These are phyloP conservation scores for Sebastes oblongus DNA, from an alignment of 2,797 vertebrate genomes.

Conservation along the genomic window DNA sequence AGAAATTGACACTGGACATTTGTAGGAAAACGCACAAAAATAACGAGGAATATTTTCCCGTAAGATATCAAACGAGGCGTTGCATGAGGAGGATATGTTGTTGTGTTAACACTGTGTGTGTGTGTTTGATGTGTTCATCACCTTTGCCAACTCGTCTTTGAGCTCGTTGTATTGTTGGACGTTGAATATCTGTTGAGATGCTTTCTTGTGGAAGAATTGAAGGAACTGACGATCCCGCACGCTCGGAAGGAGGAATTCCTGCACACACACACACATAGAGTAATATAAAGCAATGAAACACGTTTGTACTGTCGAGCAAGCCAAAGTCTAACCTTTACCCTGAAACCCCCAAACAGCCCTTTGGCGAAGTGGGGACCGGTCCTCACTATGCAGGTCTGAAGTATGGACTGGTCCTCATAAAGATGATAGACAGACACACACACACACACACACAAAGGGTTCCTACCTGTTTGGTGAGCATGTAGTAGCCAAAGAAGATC, in stretches of 20 bases:
- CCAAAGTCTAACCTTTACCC: background rate
- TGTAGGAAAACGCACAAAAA: too few species aligned
- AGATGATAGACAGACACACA: background rate
- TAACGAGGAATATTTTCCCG: too few species aligned
- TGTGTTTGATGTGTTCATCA: conserved; percentile 25
- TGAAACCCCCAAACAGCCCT: background rate
- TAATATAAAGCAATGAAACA: background rate
- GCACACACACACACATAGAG: conserved; percentile 20
- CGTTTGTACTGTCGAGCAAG: background rate
- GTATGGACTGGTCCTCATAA: background rate
- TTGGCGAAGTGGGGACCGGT: background rate
- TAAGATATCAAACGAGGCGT: too few species aligned
- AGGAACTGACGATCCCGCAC: conserved; percentile 82
- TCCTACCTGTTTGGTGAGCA: conserved; percentile 85
- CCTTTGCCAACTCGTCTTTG: conserved; percentile 83
- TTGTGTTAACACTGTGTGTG: background rate
- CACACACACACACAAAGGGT: background rate
- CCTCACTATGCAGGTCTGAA: background rate
- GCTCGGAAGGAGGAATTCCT: conserved; percentile 81
- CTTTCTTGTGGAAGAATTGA: conserved; percentile 81
- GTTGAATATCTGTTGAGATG: conserved; percentile 73
- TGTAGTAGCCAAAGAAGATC: conserved; percentile 87
- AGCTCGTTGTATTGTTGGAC: conserved; percentile 84
- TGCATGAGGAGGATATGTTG: background rate
- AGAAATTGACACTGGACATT: too few species aligned